Evolutionary conservation across 2,113 vertebrate genomes (phyloP).

Genomic region (Falcunculus frontatus): DNA sequence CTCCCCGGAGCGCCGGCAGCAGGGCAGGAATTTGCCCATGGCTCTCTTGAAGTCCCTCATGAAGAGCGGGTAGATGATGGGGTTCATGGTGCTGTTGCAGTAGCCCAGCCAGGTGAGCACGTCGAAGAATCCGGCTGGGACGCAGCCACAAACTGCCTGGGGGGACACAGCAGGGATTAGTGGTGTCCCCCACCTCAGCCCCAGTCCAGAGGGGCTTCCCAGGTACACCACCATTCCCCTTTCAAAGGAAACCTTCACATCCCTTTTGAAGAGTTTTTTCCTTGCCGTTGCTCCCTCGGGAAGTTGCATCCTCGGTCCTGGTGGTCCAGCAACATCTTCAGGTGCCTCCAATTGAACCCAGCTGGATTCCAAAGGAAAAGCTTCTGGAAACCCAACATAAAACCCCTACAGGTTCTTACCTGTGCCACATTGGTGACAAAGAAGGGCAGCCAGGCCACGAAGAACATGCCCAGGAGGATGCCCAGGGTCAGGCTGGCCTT

Average conservation of each 20-base stretch:
- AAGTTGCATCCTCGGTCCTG: neutral
- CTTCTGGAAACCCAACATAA: accelerated
- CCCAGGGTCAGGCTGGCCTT: conserved; percentile 96
- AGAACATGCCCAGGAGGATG: conserved; percentile 92
- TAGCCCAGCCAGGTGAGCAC: conserved; percentile 96
- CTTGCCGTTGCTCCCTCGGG: neutral
- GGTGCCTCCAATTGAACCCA: neutral
- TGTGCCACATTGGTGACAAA: conserved; percentile 91
- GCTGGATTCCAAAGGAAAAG: neutral
- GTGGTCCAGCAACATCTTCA: neutral
- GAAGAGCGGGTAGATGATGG: conserved; percentile 96
- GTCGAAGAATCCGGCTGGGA: conserved; percentile 84
- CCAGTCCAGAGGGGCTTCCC: accelerated
- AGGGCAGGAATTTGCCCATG: conserved; percentile 85
- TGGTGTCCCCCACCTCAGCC: neutral
- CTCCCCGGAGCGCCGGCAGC: conserved; percentile 71
- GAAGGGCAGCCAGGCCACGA: conserved; percentile 94
- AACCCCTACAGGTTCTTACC: conserved; percentile 58
- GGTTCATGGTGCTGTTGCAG: conserved; percentile 98
- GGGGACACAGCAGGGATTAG: neutral
- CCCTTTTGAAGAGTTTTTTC: neutral
- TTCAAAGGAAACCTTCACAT: neutral
- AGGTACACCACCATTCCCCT: neutral
- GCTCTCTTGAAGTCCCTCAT: conserved; percentile 97
- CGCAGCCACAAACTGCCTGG: conserved; percentile 88